Percentiles rank a stretch among this genome's conserved stretches.
These are phyloP conservation scores for Lithophane socia DNA, from an alignment of 2,888 invertebrate species.

Conservation along the genomic window DNA sequence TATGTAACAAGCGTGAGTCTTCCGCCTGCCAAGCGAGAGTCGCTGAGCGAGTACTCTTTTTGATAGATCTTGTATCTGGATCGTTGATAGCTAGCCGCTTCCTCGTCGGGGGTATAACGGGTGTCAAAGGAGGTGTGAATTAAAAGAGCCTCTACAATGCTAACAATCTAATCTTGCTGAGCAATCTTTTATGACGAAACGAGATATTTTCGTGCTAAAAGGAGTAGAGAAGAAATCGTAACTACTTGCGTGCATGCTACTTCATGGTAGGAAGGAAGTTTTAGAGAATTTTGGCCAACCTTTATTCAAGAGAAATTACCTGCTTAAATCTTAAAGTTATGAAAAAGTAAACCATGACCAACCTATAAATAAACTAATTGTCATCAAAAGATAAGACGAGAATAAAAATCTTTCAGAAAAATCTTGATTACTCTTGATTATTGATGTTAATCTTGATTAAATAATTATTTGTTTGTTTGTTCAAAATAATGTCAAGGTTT, in stretches of 20 bases:
- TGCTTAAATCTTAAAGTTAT: background rate
- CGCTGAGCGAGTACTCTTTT: no score
- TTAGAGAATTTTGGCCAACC: background rate
- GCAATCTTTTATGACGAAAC: background rate
- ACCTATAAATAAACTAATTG: background rate
- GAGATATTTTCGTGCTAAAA: background rate
- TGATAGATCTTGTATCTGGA: no score
- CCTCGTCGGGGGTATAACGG: no score
- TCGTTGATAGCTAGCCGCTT: no score
- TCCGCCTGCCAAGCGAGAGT: no score
- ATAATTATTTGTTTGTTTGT: conserved; percentile 18
- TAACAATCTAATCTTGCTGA: background rate
- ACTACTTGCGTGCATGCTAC: no score
- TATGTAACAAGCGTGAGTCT: no score
- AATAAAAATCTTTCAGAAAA: conserved; percentile 6
- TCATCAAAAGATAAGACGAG: background rate
- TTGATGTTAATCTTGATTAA: background rate
- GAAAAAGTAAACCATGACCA: background rate
- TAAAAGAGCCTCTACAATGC: background rate
- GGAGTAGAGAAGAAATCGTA: background rate
- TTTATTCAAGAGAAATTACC: conserved; percentile 1
- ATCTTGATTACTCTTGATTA: conserved; percentile 16
- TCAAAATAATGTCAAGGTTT: conserved; percentile 51
- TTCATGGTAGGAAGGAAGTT: background rate
- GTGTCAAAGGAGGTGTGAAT: no score